Evolutionary conservation across 2,113 vertebrate species (phyloP).

Genomic region (Stigmatopora nigra): DNA sequence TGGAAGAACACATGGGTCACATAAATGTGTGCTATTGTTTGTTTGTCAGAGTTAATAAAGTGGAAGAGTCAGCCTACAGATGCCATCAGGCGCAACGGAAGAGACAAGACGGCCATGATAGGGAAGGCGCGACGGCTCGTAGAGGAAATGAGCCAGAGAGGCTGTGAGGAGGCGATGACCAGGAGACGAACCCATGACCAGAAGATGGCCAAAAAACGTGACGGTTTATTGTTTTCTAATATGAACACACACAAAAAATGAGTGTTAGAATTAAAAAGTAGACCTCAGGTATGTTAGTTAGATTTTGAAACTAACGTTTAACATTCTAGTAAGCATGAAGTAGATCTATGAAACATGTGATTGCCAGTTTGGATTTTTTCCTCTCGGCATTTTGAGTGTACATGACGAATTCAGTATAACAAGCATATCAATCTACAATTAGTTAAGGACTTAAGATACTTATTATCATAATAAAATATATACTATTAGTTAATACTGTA

Average conservation of each 20-base stretch:
- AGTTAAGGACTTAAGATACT: not conserved
- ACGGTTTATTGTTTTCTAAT: not conserved
- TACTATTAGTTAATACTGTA: too few species aligned
- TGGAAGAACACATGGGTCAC: not conserved
- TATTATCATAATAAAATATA: not conserved
- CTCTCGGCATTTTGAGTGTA: not conserved
- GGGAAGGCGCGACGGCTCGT: conserved; percentile 28
- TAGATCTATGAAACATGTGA: not conserved
- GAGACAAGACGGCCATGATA: conserved; percentile 15
- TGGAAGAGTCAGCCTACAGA: conserved; percentile 8
- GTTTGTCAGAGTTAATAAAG: conserved; percentile 41
- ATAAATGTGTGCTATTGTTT: conserved; percentile 5
- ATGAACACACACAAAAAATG: not conserved
- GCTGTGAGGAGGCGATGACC: conserved; percentile 22
- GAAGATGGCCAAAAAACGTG: conserved; percentile 31
- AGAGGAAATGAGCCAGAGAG: conserved; percentile 37
- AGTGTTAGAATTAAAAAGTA: not conserved
- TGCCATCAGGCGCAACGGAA: conserved; percentile 4
- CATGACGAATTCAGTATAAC: not conserved
- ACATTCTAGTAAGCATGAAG: not conserved
- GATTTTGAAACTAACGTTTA: not conserved
- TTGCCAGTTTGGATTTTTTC: not conserved
- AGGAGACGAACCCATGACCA: conserved; percentile 21
- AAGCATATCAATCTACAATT: not conserved
- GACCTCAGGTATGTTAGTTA: not conserved